Percentiles rank a stretch among this genome's conserved stretches.
Evolutionary conservation across 2,113 vertebrate species (phyloP).

Genomic region (Platycercus adscitus): DNA sequence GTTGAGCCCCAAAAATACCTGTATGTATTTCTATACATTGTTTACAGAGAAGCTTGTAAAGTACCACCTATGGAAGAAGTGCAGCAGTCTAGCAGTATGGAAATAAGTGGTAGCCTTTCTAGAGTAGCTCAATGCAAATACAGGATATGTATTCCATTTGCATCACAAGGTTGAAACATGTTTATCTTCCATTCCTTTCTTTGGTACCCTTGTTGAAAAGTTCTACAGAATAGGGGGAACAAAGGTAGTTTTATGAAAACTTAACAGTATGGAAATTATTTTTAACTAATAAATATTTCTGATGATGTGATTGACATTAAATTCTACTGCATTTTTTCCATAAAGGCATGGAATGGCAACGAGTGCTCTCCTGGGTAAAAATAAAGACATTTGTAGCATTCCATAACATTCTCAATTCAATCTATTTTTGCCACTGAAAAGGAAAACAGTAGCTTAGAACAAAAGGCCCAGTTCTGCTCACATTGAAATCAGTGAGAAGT

Average conservation of each 20-base stretch:
- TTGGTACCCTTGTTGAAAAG: conserved; percentile 8
- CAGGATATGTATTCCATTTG: not conserved
- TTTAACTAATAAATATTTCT: not conserved
- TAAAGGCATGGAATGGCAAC: conserved; percentile 16
- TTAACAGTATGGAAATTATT: not conserved
- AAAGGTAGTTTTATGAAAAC: not conserved
- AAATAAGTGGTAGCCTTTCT: not conserved
- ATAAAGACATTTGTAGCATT: not conserved
- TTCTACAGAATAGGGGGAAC: not conserved
- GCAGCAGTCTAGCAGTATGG: not conserved
- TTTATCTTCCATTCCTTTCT: not conserved
- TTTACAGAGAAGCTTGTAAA: not conserved
- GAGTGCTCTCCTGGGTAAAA: not conserved
- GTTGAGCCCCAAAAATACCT: not conserved
- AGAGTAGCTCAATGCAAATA: not conserved
- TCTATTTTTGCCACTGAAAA: not conserved
- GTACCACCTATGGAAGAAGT: not conserved
- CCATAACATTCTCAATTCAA: not conserved
- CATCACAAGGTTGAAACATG: not conserved
- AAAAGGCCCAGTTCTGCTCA: conserved; percentile 23
- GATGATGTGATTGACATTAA: not conserved
- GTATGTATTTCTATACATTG: not conserved
- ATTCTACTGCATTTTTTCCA: not conserved
- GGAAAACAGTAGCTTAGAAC: not conserved
- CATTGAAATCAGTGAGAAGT: not conserved